These are phyloP conservation scores for Epsilonema sp. DNA, from an alignment of 2,888 invertebrate species.

Conservation along the genomic window DNA sequence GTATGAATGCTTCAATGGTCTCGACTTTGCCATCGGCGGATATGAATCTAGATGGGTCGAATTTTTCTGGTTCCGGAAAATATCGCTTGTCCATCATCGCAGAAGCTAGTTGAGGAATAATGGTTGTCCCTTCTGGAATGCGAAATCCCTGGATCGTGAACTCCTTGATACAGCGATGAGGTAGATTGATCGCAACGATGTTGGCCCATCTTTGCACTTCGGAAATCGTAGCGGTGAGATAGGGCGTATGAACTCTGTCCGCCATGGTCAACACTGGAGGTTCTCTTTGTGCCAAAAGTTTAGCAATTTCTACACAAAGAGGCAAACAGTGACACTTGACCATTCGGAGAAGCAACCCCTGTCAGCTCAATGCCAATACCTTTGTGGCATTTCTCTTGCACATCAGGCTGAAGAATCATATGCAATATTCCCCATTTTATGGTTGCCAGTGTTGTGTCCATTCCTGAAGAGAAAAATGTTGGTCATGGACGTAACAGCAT, in stretches of 20 bases:
- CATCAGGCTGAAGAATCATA: background rate
- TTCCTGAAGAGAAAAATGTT: slow-evolving; percentile 10
- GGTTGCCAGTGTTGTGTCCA: slow-evolving; percentile 11
- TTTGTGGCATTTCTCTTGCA: too few species aligned
- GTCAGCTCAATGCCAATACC: too few species aligned
- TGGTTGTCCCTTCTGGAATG: background rate
- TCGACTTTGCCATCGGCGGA: background rate
- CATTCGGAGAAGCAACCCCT: too few species aligned
- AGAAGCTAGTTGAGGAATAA: background rate
- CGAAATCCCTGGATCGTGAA: too few species aligned
- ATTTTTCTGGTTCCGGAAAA: background rate
- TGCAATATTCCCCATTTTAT: slow-evolving; percentile 10
- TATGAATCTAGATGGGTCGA: background rate
- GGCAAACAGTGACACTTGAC: too few species aligned
- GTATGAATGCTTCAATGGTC: background rate
- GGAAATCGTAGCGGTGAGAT: background rate
- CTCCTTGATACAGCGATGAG: too few species aligned
- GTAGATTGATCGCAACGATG: too few species aligned
- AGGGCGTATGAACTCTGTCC: background rate
- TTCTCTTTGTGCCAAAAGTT: too few species aligned
- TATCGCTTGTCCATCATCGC: background rate
- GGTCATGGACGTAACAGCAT: background rate
- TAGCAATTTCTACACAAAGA: too few species aligned
- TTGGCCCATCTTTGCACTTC: background rate
- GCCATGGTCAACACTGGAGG: too few species aligned